Evolutionary conservation across 1,140 invertebrate species (phyloP), one percentile per base, ranked within the genome.

Genomic region (Phocides pigmalion): DNA sequence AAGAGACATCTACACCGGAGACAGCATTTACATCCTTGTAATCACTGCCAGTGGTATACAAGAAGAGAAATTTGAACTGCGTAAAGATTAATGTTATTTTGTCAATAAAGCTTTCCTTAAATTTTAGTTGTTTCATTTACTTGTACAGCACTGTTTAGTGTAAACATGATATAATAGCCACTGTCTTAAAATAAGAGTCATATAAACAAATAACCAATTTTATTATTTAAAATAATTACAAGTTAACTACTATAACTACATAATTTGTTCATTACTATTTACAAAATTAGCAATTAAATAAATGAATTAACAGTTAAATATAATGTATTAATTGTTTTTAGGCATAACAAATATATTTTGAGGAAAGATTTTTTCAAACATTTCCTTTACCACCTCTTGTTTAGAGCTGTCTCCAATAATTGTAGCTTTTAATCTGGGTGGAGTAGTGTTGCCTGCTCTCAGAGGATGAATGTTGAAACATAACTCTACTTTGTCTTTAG

Each of bases 1-100:
- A 84, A 94, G 99, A 87, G 98, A 99, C 85, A 99, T 99, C 71
- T 96, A 98, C 77, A 99, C 98, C 79, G 99, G 99, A 62, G 99
- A 99, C 93, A 95, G 94, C 46, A 95, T 99, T 69, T 89, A 93
- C 20, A 96, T 99, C 64, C 95, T 97, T 68, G 94, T 99, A 59
- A 97, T 99, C 53, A 98, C 97, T 17, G 96, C 96, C 69, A 95
- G 97, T 92, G 98, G 98, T 0, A 94, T 98, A 56, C 93, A 94
- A 62, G 93, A 94, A 68, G 94, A 95, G 53, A 93, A 89, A 16
- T 94, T 97, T 80, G 91, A 93, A 63, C 91, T 98, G 51, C 94
- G 97, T 80, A 95, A 94, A 84, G 97, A 98, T 96, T 97, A 94
- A 73, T 65, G 65, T 56, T 65, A 42, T 41, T 66, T 17, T 68